Base-by-base conservation (phyloP, 2,888 invertebrate species). In the Cataglyphis cursor region DNA sequence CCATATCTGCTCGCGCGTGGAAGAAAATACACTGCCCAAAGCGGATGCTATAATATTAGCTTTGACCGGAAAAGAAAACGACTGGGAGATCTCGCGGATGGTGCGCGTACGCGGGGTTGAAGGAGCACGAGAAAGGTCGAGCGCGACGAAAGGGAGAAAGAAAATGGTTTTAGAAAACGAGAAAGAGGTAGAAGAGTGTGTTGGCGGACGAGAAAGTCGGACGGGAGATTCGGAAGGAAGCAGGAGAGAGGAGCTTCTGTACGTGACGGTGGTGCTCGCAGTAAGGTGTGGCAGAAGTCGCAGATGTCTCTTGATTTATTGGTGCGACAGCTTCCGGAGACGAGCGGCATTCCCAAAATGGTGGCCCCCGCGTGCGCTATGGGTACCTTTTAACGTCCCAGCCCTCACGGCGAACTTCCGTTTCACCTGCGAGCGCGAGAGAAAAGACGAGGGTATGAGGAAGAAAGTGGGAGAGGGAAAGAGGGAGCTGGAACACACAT, bases 261-360 rank as follows among this genome's bases (percentile, higher is more conserved):
- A 89, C 91, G 90, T 91, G 90, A 89, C 89, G 89, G 64, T 70
- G 83, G 82, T 61, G 82, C 73, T 87, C 83, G 83, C 85, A 89
- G 90, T 87, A 89, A 89, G 91, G 90, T 89, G 89, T 88, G 85
- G 88, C 88, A 90, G 86, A 92, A 93, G 93, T 93, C 92, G 92
- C 93, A 93, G 93, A 93, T 93, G 93, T 93, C 93, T 92, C 93
- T 92, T 93, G 93, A 93, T 93, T 93, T 93, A 93, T 93, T 90
- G 92, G 93, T 85, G 93, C 93, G 93, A 93, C 93, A 93, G 93
- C 91, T 93, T 93, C 91, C 90, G 90, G 84, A 90, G 93, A 93
- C 92, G 92, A 92, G 92, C 89, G 85, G 90, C 89, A 92, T 92
- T 87, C 89, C 82, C 88, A 90, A 92, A 92, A 92, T 91, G 91